Percentiles rank a stretch among this genome's conserved stretches.
Conservation (phyloP, 2,113 vertebrate genomes). For the Triplophysa siluroides region DNA sequence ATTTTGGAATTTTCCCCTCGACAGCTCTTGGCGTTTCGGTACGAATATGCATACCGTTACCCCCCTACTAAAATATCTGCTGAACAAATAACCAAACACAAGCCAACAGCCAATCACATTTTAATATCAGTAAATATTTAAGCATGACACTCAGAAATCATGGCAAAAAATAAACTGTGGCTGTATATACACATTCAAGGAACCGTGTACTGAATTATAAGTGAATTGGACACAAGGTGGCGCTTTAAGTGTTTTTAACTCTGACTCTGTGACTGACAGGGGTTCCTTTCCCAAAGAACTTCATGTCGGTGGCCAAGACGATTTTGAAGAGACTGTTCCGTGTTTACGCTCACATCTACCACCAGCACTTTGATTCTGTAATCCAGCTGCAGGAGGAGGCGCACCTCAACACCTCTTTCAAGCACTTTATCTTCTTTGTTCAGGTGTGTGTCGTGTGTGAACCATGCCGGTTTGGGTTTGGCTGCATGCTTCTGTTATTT, state of each 20-base stretch:
- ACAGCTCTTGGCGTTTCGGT: too few relatives aligned
- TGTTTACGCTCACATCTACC: slow-evolving; percentile 86
- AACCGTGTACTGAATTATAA: too few relatives aligned
- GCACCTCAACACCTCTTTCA: slow-evolving; percentile 87
- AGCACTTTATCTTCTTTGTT: slow-evolving; percentile 89
- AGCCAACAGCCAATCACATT: too few relatives aligned
- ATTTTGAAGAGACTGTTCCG: slow-evolving; percentile 84
- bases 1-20: too few relatives aligned
- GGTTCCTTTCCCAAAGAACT: slow-evolving; percentile 85
- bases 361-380: slow-evolving; percentile 86
- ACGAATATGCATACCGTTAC: too few relatives aligned
- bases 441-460: slow-evolving; percentile 70
- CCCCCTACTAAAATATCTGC: not conserved
- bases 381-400: slow-evolving; percentile 86
- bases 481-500: too few relatives aligned
- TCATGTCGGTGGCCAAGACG: slow-evolving; percentile 86
- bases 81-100: not conserved
- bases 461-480: not conserved
- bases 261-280: slow-evolving; percentile 59
- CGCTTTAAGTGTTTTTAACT: too few relatives aligned
- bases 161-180: too few relatives aligned
- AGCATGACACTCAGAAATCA: too few relatives aligned
- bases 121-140: too few relatives aligned
- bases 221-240: too few relatives aligned
- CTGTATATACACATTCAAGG: too few relatives aligned